Conservation (phyloP, 2,113 vertebrate genomes). For the Lasiurus cinereus region DNA sequence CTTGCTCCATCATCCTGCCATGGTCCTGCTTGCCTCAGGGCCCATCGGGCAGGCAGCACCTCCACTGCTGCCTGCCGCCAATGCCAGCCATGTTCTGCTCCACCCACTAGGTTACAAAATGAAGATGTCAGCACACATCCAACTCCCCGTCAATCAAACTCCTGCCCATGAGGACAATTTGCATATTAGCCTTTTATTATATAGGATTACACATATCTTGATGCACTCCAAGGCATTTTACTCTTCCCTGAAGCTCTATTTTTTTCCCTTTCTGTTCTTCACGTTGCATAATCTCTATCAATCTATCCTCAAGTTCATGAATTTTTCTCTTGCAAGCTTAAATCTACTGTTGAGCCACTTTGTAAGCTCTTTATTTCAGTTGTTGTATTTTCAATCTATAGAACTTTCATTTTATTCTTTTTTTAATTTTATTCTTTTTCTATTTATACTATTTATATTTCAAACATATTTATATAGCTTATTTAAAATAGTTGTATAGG, state of each 20-base stretch:
- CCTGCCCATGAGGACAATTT: too few species aligned
- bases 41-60: too few species aligned
- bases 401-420: conserved; percentile 5
- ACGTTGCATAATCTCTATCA: neutral
- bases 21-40: too few species aligned
- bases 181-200: too few species aligned
- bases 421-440: conserved; percentile 7
- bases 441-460: conserved; percentile 7
- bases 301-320: neutral
- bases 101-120: too few species aligned
- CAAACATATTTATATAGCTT: neutral
- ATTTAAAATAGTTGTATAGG: neutral
- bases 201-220: neutral
- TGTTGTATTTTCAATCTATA: neutral
- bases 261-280: neutral
- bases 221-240: neutral
- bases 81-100: too few species aligned
- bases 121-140: too few species aligned
- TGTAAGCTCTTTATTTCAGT: neutral
- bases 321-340: neutral
- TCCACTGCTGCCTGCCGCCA: too few species aligned
- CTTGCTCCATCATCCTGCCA: too few species aligned
- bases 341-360: neutral
- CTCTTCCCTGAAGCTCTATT: neutral
- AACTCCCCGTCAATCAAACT: too few species aligned